phyloP scores from a whole-genome alignment of 2,888 invertebrate species.

The Lasioglossum leucozonium region DNA sequence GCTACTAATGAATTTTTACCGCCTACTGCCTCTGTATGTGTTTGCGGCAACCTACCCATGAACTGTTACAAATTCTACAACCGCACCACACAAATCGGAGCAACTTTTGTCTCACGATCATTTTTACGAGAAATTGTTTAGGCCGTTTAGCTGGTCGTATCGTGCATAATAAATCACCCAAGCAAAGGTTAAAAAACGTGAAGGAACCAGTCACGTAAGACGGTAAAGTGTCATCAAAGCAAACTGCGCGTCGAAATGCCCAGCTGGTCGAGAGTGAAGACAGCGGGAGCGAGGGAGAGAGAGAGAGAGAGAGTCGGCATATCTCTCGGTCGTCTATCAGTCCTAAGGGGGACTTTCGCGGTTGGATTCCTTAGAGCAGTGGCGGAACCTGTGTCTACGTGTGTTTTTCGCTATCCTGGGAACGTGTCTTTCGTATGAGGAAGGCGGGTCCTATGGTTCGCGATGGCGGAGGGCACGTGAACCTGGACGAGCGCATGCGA shows the following conservation, averaged over 20 bases:
- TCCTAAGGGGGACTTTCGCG: conserved; percentile 65
- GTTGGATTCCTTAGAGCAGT: conserved; percentile 64
- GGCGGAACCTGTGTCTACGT: conserved; percentile 64
- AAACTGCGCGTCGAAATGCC: neutral
- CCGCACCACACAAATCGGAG: no score
- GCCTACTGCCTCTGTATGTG: no score
- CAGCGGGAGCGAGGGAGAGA: neutral
- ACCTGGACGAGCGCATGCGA: conserved; percentile 80
- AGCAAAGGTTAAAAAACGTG: no score
- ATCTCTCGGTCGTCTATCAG: conserved; percentile 58
- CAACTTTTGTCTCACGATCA: no score
- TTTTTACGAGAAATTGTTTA: neutral
- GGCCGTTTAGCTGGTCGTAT: neutral
- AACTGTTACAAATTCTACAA: no score
- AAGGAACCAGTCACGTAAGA: conserved; percentile 15
- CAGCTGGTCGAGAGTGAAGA: neutral
- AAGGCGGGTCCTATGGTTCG: conserved; percentile 78
- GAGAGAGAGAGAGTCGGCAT: neutral
- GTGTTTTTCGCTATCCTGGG: conserved; percentile 71
- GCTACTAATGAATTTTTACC: no score
- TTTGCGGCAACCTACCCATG: no score
- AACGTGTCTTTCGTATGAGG: conserved; percentile 75
- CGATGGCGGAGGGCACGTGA: conserved; percentile 81
- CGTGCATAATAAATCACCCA: neutral
- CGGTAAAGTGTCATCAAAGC: conserved; percentile 25